Conservation (phyloP, 1,140 invertebrate species). For the Diabrotica virgifera region DNA sequence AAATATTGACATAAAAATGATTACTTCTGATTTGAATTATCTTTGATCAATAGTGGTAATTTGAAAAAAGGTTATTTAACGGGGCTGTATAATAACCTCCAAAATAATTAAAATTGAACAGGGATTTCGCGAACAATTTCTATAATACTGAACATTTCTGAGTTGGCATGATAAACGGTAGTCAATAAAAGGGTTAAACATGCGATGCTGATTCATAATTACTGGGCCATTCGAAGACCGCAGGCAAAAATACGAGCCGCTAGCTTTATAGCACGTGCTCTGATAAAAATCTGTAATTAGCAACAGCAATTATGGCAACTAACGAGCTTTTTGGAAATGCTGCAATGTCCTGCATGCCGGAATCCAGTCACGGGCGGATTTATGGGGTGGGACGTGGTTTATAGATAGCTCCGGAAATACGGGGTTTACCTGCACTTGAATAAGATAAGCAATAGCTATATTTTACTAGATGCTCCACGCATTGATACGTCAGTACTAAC, state of each 20-base stretch:
- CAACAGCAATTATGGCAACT: constrained; percentile 48
- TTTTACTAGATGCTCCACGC: too few species aligned
- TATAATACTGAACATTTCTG: constrained; percentile 33
- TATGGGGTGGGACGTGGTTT: neutral
- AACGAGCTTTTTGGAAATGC: constrained; percentile 44
- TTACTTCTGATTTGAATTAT: too few species aligned
- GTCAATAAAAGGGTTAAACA: constrained; percentile 45
- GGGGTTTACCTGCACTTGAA: too few species aligned
- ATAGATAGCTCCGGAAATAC: neutral
- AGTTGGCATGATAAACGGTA: constrained; percentile 38
- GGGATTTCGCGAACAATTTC: constrained; percentile 21
- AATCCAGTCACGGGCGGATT: constrained; percentile 21
- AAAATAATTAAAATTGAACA: constrained; percentile 37
- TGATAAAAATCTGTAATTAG: constrained; percentile 50
- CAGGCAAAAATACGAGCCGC: constrained; percentile 39
- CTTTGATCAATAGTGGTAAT: neutral
- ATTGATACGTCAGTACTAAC: too few species aligned
- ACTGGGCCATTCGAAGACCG: constrained; percentile 28
- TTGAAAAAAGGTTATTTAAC: neutral
- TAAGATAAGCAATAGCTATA: too few species aligned
- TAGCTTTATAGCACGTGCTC: constrained; percentile 43
- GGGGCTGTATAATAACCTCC: constrained; percentile 1
- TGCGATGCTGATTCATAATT: constrained; percentile 46
- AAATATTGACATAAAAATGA: too few species aligned
- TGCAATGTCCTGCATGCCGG: constrained; percentile 30